Evolutionary conservation across 2,888 invertebrate genomes (phyloP).

Genomic region (Protophormia terraenovae): DNA sequence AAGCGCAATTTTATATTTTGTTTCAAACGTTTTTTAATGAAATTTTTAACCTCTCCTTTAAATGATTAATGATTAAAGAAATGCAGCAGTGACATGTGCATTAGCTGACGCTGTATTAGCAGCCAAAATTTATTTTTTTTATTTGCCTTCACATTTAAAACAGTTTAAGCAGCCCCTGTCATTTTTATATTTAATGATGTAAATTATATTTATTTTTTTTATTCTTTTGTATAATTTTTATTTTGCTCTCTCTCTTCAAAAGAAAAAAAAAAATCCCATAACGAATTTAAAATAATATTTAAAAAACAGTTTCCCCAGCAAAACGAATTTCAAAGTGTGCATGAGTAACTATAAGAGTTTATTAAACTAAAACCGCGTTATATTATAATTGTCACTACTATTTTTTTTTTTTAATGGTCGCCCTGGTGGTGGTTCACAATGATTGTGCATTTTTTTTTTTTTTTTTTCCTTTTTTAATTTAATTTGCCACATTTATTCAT

Average conservation of each 20-base stretch:
- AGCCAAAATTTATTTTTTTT: not conserved
- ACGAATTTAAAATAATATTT: constrained; percentile 40
- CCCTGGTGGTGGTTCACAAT: constrained; percentile 39
- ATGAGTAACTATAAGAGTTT: not conserved
- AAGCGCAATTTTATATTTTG: too few species aligned
- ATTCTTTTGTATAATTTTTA: constrained; percentile 20
- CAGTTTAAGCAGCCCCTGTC: constrained; percentile 34
- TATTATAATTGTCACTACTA: constrained; percentile 44
- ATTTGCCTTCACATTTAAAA: constrained; percentile 20
- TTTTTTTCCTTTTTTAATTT: not conserved
- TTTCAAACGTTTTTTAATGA: too few species aligned
- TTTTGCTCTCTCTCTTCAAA: not conserved
- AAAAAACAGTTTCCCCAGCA: constrained; percentile 32
- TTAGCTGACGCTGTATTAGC: constrained; percentile 1
- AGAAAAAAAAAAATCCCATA: constrained; percentile 31
- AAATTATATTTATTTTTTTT: constrained; percentile 14
- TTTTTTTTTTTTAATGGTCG: not conserved
- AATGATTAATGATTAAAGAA: constrained; percentile 63
- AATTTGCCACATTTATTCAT: constrained; percentile 39
- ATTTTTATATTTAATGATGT: constrained; percentile 39
- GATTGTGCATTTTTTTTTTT: constrained; percentile 42
- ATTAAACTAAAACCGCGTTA: not conserved
- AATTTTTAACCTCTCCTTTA: too few species aligned
- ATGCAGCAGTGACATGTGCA: constrained; percentile 56
- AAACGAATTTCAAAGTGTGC: constrained; percentile 59